Evolutionary conservation across 2,888 invertebrate species (phyloP).

Genomic region (Cheilosia variabilis): DNA sequence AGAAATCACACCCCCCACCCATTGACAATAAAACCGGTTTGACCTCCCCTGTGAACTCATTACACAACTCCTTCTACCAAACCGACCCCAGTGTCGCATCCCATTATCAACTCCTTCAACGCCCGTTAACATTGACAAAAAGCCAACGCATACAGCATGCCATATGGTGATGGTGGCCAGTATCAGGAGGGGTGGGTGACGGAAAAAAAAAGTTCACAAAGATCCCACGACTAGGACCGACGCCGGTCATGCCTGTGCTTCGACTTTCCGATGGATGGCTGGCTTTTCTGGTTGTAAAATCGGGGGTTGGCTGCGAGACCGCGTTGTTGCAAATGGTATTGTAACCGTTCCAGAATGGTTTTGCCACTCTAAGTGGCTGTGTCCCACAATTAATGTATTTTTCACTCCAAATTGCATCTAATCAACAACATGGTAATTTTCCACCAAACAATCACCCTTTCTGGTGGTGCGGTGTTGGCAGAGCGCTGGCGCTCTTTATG

Average conservation of each 20-base stretch:
- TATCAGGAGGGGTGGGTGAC: conserved; percentile 1
- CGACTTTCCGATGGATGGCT: neutral
- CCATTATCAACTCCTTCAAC: conserved; percentile 34
- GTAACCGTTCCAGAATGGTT: conserved; percentile 34
- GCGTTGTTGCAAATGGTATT: conserved; percentile 27
- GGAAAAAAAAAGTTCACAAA: conserved; percentile 16
- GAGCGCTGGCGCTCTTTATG: conserved; percentile 5
- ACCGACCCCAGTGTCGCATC: conserved; percentile 7
- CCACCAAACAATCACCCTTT: conserved; percentile 52
- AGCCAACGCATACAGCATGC: conserved; percentile 24
- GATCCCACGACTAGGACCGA: neutral
- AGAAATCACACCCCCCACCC: neutral
- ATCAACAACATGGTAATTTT: conserved; percentile 64
- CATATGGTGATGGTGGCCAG: conserved; percentile 17
- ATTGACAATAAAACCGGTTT: neutral
- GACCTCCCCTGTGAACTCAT: conserved; percentile 3
- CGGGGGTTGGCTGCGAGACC: too few species aligned
- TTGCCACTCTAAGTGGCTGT: conserved; percentile 48
- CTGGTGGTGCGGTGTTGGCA: conserved; percentile 14
- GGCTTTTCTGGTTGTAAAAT: conserved; percentile 3
- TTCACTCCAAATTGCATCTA: conserved; percentile 59
- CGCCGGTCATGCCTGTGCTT: neutral
- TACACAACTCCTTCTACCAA: conserved; percentile 5
- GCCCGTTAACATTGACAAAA: conserved; percentile 27
- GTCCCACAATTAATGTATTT: conserved; percentile 63